phyloP scores from a whole-genome alignment of 2,888 invertebrate species.

The Ormyrus nitidulus region DNA sequence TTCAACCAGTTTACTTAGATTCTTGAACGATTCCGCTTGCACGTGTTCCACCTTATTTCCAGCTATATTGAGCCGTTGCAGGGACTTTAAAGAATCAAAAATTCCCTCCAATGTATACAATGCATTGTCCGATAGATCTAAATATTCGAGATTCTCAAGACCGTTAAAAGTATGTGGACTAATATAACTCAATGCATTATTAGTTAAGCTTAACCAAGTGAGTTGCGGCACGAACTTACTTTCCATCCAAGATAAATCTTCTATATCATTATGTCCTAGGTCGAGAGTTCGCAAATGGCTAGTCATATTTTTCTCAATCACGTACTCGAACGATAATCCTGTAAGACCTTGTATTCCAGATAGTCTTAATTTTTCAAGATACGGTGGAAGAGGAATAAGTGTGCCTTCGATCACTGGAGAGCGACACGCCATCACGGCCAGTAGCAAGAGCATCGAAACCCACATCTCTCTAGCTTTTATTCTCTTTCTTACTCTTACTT shows the following conservation, averaged over 20 bases:
- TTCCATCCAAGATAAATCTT: neutral
- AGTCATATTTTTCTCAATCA: conserved; percentile 44
- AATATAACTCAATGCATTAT: conserved; percentile 80
- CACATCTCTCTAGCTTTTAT: conserved; percentile 53
- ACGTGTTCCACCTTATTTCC: conserved; percentile 81
- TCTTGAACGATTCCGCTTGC: conserved; percentile 82
- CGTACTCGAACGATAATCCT: too few species aligned
- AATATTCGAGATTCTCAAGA: conserved; percentile 80
- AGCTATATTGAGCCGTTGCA: conserved; percentile 85
- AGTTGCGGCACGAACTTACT: conserved; percentile 71
- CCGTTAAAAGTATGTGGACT: conserved; percentile 80
- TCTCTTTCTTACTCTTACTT: conserved; percentile 22
- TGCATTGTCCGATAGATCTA: conserved; percentile 85
- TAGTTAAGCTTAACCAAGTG: conserved; percentile 82
- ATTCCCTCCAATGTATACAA: conserved; percentile 78
- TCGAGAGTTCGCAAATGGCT: conserved; percentile 76
- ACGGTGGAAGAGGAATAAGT: too few species aligned
- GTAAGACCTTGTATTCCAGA: too few species aligned
- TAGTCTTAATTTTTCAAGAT: too few species aligned
- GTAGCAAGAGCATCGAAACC: conserved; percentile 63
- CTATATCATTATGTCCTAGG: conserved; percentile 25
- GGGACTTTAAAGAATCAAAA: conserved; percentile 78
- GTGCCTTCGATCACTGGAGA: conserved; percentile 61
- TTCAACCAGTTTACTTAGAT: conserved; percentile 80
- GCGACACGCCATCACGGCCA: conserved; percentile 72